Base-by-base conservation (phyloP, 2,888 invertebrate genomes). In the Rhyacophila evoluta region DNA sequence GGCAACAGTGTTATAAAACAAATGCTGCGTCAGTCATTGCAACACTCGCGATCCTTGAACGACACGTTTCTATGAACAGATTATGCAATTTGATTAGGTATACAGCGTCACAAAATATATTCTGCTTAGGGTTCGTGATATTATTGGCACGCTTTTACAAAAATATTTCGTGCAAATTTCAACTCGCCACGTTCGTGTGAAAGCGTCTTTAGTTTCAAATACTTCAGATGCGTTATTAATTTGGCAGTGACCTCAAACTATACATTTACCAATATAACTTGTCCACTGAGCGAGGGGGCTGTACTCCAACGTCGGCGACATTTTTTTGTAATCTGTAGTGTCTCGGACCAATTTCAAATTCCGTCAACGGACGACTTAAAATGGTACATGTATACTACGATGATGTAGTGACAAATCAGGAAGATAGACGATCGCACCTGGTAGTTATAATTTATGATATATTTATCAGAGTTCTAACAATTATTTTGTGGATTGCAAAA, bases 51-150 rank as follows among this genome's bases (percentile, higher is more conserved):
- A 19, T 10, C 55, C 55, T 55, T 55, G 55, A 8, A 55, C 19
- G 19, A 1, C 55, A 55, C 55, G 25, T 55, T 55, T 8, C 10
- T 19, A 19, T 19, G 19, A 55, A 55, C 19, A 55, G 19, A 55
- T 55, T 55, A 55, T 55, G 55, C 55, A 55, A 55, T 55, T 41
- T 41, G 8, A 41, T 5, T n/a, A n/a, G n/a, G n/a, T 41, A n/a
- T 55, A 8, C 10, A 2, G 19, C 55, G 55, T 55, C 55, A 55
- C 19, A 19, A 19, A 12, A 25, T 55, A 19, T 55, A 19, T 55
- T n/a, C 12, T 39, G 3, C 0, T 6, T 12, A 38, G 38, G 11
- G 38, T 12, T 38, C 0, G 8, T 8, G 15, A 8, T 55, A 8
- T 15, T 19, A 0, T 19, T 25, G 25, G 25, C 25, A 55, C 10